Conservation (phyloP, 2,113 vertebrate genomes). For the Fregetta grallaria region DNA sequence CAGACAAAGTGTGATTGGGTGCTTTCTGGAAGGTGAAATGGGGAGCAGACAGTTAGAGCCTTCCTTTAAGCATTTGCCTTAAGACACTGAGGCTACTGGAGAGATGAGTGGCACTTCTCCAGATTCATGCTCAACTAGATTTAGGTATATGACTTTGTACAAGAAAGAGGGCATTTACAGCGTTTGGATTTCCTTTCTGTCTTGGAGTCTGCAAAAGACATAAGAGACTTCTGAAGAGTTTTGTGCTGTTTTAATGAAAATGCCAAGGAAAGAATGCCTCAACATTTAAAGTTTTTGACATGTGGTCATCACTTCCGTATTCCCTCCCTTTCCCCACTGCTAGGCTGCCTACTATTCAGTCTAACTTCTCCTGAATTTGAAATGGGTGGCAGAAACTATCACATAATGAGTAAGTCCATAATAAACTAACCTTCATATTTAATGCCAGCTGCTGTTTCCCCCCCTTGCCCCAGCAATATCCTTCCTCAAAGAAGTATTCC, state of each 20-base stretch:
- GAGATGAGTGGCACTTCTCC: background rate
- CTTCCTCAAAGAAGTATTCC: background rate
- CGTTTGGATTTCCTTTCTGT: background rate
- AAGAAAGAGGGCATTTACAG: background rate
- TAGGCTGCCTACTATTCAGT: background rate
- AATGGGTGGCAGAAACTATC: background rate
- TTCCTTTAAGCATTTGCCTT: background rate
- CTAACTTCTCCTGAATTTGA: background rate
- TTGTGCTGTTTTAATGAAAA: background rate
- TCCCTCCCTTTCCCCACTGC: background rate
- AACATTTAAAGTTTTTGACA: background rate
- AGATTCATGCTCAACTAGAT: background rate
- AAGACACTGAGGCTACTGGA: background rate
- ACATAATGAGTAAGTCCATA: background rate
- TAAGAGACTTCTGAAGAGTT: background rate
- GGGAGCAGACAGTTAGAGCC: background rate
- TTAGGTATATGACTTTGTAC: background rate
- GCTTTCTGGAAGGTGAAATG: background rate
- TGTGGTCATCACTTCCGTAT: background rate
- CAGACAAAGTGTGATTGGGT: background rate
- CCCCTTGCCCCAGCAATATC: background rate
- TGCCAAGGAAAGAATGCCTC: background rate
- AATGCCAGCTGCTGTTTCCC: background rate
- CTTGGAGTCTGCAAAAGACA: background rate
- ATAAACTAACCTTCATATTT: background rate